Evolutionary conservation across 2,113 vertebrate species (phyloP).

Genomic region (Raphicerus campestris): DNA sequence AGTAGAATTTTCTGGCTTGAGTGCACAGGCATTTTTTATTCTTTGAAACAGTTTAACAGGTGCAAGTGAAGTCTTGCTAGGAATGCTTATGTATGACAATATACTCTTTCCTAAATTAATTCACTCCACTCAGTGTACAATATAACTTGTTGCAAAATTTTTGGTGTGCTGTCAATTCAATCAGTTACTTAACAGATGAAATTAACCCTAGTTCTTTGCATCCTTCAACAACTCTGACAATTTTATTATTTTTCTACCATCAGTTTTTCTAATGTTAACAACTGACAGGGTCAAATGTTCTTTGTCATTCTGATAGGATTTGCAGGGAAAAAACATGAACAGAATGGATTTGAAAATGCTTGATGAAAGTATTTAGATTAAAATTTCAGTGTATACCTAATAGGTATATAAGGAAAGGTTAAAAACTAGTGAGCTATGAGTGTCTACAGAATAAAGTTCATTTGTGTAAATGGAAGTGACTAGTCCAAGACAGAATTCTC

Average conservation of each 20-base stretch:
- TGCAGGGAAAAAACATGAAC: neutral
- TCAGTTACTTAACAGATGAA: constrained; percentile 6
- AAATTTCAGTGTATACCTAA: neutral
- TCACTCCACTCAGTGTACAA: constrained; percentile 2
- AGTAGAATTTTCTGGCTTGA: neutral
- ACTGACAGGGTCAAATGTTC: neutral
- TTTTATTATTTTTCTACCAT: neutral
- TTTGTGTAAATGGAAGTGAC: neutral
- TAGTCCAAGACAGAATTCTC: neutral
- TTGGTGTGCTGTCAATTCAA: neutral
- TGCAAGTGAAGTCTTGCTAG: constrained; percentile 8
- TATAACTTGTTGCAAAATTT: neutral
- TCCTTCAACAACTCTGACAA: neutral
- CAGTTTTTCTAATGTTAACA: constrained; percentile 7
- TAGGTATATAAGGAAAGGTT: neutral
- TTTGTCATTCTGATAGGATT: neutral
- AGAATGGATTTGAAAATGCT: neutral
- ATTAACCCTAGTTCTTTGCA: neutral
- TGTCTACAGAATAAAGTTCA: neutral
- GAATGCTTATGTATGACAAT: neutral
- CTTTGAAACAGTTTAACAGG: constrained; percentile 58
- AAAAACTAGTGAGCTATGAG: neutral
- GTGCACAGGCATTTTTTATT: neutral
- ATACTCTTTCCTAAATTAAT: constrained; percentile 44
- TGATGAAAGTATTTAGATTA: neutral